Conservation (phyloP, 2,797 vertebrate genomes). For the Tenualosa thibaudeaui region DNA sequence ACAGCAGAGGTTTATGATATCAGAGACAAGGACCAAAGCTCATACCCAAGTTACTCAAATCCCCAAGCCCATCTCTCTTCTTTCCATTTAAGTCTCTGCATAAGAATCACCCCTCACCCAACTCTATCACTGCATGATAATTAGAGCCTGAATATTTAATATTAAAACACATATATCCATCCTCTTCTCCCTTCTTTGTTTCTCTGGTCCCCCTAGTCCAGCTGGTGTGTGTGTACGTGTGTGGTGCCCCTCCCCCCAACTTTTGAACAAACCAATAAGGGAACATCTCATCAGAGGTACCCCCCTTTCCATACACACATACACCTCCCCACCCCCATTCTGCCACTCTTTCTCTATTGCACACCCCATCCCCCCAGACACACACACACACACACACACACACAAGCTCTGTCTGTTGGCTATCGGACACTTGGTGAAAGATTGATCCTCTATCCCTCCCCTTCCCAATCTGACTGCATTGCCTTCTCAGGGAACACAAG, state of each 20-base stretch:
- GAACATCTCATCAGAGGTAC: constrained; percentile 67
- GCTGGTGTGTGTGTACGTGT: constrained; percentile 71
- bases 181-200: constrained; percentile 57
- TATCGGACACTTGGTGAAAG: constrained; percentile 63
- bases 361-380: constrained; percentile 58
- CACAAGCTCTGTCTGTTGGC: constrained; percentile 60
- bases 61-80: not conserved
- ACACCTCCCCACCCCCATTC: constrained; percentile 36
- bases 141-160: constrained; percentile 74
- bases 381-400: constrained; percentile 69
- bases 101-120: constrained; percentile 66
- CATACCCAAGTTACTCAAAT: not conserved
- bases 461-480: not conserved
- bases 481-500: constrained; percentile 27
- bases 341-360: constrained; percentile 47
- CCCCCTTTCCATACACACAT: constrained; percentile 44
- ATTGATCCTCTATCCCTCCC: constrained; percentile 71
- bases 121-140: constrained; percentile 73
- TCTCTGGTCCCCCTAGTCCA: constrained; percentile 68
- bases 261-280: constrained; percentile 78
- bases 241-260: constrained; percentile 73
- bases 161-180: constrained; percentile 66
- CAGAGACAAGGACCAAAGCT: not conserved
- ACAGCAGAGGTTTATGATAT: not conserved
- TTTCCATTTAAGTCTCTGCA: constrained; percentile 25